Base-by-base conservation (phyloP, 1,140 invertebrate genomes). In the Coboldia fuscipes region DNA sequence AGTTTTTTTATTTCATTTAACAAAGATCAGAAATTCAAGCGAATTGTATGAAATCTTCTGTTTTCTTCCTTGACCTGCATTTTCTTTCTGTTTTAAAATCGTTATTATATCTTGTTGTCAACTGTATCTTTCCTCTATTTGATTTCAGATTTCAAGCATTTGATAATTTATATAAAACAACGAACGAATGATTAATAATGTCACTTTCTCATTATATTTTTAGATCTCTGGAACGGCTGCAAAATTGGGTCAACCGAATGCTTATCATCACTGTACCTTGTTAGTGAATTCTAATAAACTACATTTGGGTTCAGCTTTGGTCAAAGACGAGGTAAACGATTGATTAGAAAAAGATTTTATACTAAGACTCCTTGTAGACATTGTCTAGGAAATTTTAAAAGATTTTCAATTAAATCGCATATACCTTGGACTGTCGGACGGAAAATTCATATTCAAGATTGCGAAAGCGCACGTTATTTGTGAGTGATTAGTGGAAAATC, bases 231-330 rank as follows among this genome's bases (percentile, higher is more conserved):
- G 86, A 40, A 89, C 85, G 33, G 88, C 89, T 30, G 75, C 88
- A 10, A 93, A 89, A 59, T 57, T 96, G 30, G 82, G 81, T 28
- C 61, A 70, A 32, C 63, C 72, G 2, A 80, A 77, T 52, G 76
- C 81, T 18, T 97, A 94, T 63, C 89, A 96, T 58, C 89, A 94
- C 55, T 94, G 85, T 56, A 96, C 89, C 19, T 60, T 97, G 33
- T 60, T 94, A 43, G 75, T 89, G 24, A 69, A 83, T 50, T 77
- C 75, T 32, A 74, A 94, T 51, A 77, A 79, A 55, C 47, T 65
- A 30, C 63, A 69, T 46, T 61, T 92, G 41, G 68, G 62, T 34
- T 56, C 66, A 35, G 62, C 68, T 17, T 59, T 82, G 23, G 61
- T 66, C 30, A 75, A 69, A 51, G 62, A 68, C 48, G 64, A 75